Percentiles rank a stretch among this genome's conserved stretches.
Evolutionary conservation across 2,113 vertebrate species (phyloP).

Genomic region (Hippoglossus stenolepis): DNA sequence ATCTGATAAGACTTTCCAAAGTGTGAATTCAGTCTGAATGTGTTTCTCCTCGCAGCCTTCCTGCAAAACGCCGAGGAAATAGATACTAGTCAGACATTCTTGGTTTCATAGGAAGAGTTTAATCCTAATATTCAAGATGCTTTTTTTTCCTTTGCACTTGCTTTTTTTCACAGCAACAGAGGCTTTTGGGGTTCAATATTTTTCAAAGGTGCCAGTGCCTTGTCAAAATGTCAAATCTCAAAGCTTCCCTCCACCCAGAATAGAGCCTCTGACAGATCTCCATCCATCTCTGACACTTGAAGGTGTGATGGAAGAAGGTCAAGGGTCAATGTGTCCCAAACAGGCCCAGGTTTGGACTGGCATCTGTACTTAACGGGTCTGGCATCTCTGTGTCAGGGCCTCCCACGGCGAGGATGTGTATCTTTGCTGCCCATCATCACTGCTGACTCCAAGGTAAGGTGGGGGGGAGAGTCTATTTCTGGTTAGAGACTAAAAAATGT

Average conservation of each 20-base stretch:
- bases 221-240: slow-evolving; percentile 41
- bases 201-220: neutral
- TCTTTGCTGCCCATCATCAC: slow-evolving; percentile 20
- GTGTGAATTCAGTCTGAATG: slow-evolving; percentile 37
- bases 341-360: slow-evolving; percentile 24
- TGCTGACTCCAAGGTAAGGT: slow-evolving; percentile 41
- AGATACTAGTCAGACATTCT: neutral
- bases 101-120: neutral
- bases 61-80: neutral
- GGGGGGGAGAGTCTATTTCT: slow-evolving; percentile 55
- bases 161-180: neutral
- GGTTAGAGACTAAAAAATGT: slow-evolving; percentile 11
- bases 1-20: slow-evolving; percentile 40
- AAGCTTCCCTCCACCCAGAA: slow-evolving; percentile 19
- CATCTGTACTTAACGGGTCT: slow-evolving; percentile 31
- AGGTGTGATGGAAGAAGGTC: slow-evolving; percentile 41
- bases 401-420: slow-evolving; percentile 11
- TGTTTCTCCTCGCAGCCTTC: slow-evolving; percentile 24
- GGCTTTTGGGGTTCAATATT: neutral
- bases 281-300: slow-evolving; percentile 42
- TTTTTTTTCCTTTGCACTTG: neutral
- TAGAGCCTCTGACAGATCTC: slow-evolving; percentile 44
- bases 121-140: neutral
- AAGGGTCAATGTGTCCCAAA: slow-evolving; percentile 42
- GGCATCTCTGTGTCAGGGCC: slow-evolving; percentile 30